A percentile compares a stretch with the other conserved stretches of the same genome.
These are phyloP conservation scores for Takifugu bimaculatus DNA, from an alignment of 2,113 vertebrate genomes.

Conservation along the genomic window DNA sequence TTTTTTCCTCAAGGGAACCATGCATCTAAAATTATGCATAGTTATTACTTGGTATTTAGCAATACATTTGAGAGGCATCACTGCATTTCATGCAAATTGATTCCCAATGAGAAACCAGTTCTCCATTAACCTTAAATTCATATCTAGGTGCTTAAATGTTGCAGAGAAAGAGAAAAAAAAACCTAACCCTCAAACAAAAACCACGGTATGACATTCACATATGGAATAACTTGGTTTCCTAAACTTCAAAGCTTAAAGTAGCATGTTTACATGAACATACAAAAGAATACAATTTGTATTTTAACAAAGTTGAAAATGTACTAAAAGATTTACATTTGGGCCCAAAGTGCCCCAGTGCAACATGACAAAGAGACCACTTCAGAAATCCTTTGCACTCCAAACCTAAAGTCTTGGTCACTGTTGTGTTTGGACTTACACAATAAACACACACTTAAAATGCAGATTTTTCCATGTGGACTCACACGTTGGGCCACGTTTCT, in stretches of 20 bases:
- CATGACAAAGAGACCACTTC: conserved; percentile 62
- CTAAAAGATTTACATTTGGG: conserved; percentile 55
- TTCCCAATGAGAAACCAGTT: conserved; percentile 44
- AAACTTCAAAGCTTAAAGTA: conserved; percentile 67
- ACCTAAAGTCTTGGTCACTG: conserved; percentile 37
- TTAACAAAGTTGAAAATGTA: conserved; percentile 51
- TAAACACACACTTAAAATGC: conserved; percentile 30
- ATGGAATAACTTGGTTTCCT: conserved; percentile 65
- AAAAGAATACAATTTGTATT: conserved; percentile 59
- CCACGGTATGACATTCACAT: conserved; percentile 71
- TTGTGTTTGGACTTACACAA: conserved; percentile 36
- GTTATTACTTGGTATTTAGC: conserved; percentile 69
- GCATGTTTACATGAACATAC: conserved; percentile 67
- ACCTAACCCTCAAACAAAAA: conserved; percentile 44
- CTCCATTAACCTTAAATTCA: conserved; percentile 42
- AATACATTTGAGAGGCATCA: conserved; percentile 57
- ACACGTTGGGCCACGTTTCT: background rate
- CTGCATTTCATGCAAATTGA: conserved; percentile 70
- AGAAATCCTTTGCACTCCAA: conserved; percentile 45
- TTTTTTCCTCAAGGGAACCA: conserved; percentile 57
- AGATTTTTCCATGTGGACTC: conserved; percentile 28
- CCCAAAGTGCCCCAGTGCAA: conserved; percentile 74
- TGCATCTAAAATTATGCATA: conserved; percentile 74
- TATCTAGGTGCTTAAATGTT: conserved; percentile 63
- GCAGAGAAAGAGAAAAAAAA: conserved; percentile 17